Conservation (phyloP, 2,797 vertebrate genomes). For the Arnoldichthys spilopterus region DNA sequence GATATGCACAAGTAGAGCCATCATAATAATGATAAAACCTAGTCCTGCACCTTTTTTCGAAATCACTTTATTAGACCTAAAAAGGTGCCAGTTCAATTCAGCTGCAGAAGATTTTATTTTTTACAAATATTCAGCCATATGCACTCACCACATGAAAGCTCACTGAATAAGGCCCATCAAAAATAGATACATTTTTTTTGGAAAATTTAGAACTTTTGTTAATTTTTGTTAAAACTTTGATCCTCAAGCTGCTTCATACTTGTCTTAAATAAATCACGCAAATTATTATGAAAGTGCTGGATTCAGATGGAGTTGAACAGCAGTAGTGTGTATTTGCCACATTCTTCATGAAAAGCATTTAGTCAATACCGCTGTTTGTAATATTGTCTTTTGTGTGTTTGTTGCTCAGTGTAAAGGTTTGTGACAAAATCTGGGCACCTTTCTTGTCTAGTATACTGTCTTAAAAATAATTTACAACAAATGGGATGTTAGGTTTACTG, state of each 20-base stretch:
- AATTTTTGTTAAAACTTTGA: too few relatives aligned
- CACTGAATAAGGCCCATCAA: slow-evolving; percentile 49
- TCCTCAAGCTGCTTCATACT: slow-evolving; percentile 25
- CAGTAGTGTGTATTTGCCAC: not conserved
- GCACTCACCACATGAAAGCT: slow-evolving; percentile 44
- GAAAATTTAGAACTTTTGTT: slow-evolving; percentile 33
- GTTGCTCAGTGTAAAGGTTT: not conserved
- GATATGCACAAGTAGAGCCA: too few relatives aligned
- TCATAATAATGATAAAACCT: not conserved
- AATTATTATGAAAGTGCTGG: not conserved
- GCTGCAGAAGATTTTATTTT: slow-evolving; percentile 38
- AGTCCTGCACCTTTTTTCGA: slow-evolving; percentile 18
- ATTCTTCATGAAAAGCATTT: not conserved
- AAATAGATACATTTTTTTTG: slow-evolving; percentile 43
- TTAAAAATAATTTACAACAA: not conserved
- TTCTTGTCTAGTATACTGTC: too few relatives aligned
- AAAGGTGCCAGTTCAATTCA: slow-evolving; percentile 35
- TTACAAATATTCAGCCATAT: slow-evolving; percentile 43
- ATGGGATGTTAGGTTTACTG: not conserved
- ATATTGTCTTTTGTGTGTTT: not conserved
- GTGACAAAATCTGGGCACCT: not conserved
- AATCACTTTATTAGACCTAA: slow-evolving; percentile 26
- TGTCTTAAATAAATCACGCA: slow-evolving; percentile 22
- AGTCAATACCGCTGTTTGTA: not conserved
- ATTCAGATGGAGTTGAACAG: not conserved